A percentile compares a stretch with the other conserved stretches of the same genome.
Conservation (phyloP, 2,888 invertebrate species). For the Agrotis puta region DNA sequence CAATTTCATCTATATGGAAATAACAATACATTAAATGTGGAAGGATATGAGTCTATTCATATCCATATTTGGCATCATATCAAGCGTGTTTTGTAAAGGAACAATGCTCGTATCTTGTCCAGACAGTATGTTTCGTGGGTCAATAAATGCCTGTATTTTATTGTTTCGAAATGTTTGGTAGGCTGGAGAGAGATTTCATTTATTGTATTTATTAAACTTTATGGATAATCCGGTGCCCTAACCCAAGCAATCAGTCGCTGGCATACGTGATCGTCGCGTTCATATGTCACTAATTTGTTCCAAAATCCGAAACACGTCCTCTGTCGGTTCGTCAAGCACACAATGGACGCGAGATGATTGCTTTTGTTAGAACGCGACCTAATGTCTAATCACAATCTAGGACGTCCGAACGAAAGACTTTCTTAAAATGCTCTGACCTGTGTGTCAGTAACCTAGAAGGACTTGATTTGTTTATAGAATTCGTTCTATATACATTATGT, state of each 20-base stretch:
- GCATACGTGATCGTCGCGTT: not conserved
- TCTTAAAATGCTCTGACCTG: constrained; percentile 10
- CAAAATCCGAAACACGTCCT: not conserved
- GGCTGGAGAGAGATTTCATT: not conserved
- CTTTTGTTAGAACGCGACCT: constrained; percentile 1
- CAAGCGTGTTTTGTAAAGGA: constrained; percentile 45
- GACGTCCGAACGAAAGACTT: not conserved
- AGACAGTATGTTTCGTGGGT: constrained; percentile 28
- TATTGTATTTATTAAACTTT: not conserved
- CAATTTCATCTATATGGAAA: constrained; percentile 64
- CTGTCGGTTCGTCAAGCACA: not conserved
- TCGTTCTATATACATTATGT: constrained; percentile 18
- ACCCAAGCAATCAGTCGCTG: not conserved
- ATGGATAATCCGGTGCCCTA: not conserved
- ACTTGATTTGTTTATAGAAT: constrained; percentile 18
- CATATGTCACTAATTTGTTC: not conserved
- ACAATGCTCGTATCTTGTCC: constrained; percentile 37
- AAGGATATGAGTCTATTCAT: constrained; percentile 57
- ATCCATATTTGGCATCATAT: constrained; percentile 63
- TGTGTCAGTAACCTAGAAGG: constrained; percentile 6
- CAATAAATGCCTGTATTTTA: constrained; percentile 24
- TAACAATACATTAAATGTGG: constrained; percentile 60
- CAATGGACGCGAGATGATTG: not conserved
- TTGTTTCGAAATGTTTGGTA: constrained; percentile 10
- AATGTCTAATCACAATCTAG: not conserved